Evolutionary conservation across 1,140 invertebrate species (phyloP), one percentile per base, ranked within the genome.

Genomic region (Grapholita molesta): DNA sequence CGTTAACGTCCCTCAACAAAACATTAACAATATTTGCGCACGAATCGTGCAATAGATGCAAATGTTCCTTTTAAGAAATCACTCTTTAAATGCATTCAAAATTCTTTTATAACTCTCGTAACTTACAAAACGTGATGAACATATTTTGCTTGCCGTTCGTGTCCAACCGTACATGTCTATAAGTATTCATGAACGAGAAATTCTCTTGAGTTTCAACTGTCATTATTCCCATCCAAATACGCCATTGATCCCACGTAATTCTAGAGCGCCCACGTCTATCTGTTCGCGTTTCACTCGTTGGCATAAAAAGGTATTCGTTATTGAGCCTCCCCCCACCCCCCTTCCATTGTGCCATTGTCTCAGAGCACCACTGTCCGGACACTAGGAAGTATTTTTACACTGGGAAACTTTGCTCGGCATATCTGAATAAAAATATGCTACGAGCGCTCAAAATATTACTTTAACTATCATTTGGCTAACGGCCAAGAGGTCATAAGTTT

Each of bases 381-480:
- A 61, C 55, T 52, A 42, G 42, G 65, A 67, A 67, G 65, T 67
- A 67, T 67, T 67, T 67, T 67, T 67, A 67, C 65, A 67, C 6
- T 28, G 65, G 42, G 64, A 66, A 67, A 67, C 24, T 61, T 61
- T 28, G 55, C 25, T 15, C 55, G 25, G 5, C 25, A 25, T 61
- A 28, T 61, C 24, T 28, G 24, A 30, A 30, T 15, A 30, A 61
- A 61, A 61, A 61, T 61, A 30, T 61, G 55, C 24, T 25, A 0
- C 23, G 11, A 15, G 28, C 21, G 55, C 55, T 61, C 25, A 25
- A 61, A 61, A 61, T 61, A 61, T 61, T 25, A 61, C 18, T 61
- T 61, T 61, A 61, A 30, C 30, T 25, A 30, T 61, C 28, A 61
- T 61, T 61, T 61, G 55, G 55, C 55, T 30, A 15, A 28, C 28